phyloP scores from a whole-genome alignment of 2,113 vertebrate genomes.

The Cichladusa arquata region DNA sequence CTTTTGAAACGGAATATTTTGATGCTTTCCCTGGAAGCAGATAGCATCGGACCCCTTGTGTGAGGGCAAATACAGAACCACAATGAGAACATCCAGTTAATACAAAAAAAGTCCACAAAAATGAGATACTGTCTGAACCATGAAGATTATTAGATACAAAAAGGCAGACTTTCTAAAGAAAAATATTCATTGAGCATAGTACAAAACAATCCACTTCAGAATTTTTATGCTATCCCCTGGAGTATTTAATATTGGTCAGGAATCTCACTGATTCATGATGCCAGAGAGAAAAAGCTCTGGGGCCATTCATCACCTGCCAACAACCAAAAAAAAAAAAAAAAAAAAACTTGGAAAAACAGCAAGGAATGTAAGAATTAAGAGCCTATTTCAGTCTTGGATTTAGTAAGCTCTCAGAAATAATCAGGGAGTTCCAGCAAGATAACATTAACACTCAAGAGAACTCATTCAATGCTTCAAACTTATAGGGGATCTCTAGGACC shows the following conservation, averaged over 20 bases:
- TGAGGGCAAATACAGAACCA: slow-evolving; percentile 3
- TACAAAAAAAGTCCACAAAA: not conserved
- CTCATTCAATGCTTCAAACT: not conserved
- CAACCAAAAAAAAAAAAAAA: not conserved
- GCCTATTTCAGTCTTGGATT: not conserved
- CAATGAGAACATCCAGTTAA: slow-evolving; percentile 23
- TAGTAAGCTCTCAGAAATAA: slow-evolving; percentile 13
- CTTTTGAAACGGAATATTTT: slow-evolving; percentile 13
- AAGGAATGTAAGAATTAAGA: not conserved
- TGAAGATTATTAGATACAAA: not conserved
- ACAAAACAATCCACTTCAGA: not conserved
- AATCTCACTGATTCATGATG: not conserved
- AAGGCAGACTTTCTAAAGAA: not conserved
- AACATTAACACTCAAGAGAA: not conserved
- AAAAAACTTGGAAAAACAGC: not conserved
- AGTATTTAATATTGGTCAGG: not conserved
- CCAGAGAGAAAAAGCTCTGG: not conserved
- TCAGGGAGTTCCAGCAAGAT: not conserved
- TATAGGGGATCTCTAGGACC: not conserved
- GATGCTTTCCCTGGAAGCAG: slow-evolving; percentile 1
- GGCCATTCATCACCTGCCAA: not conserved
- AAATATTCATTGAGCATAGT: not conserved
- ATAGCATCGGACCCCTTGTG: not conserved
- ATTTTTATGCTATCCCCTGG: not conserved
- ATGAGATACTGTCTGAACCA: not conserved